These are phyloP conservation scores for Silurus asotus DNA, from an alignment of 2,113 vertebrate species.

Conservation along the genomic window DNA sequence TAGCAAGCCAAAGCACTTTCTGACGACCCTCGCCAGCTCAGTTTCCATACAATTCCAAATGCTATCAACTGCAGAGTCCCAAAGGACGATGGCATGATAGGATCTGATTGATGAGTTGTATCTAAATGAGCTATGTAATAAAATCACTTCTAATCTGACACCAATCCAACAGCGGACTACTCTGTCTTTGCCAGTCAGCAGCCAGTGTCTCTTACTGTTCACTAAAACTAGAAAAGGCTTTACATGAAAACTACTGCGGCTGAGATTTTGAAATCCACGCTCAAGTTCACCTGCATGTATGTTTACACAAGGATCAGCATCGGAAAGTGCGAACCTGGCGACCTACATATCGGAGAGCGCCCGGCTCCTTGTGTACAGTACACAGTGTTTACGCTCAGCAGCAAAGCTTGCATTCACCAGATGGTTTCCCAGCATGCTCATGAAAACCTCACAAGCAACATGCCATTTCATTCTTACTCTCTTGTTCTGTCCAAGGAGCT, in stretches of 20 bases:
- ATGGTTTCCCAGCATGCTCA: constrained; percentile 45
- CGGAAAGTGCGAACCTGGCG: constrained; percentile 7
- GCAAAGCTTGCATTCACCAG: constrained; percentile 38
- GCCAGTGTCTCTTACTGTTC: not conserved
- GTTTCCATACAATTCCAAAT: constrained; percentile 30
- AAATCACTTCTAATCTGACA: constrained; percentile 20
- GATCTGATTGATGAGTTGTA: constrained; percentile 28
- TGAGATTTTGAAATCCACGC: constrained; percentile 15
- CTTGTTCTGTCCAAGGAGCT: constrained; percentile 2
- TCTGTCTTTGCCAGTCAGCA: not conserved
- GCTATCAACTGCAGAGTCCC: not conserved
- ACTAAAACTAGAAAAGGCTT: not conserved
- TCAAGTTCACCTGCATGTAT: constrained; percentile 9
- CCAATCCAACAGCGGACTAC: constrained; percentile 16
- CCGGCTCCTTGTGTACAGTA: constrained; percentile 34
- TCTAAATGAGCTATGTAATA: constrained; percentile 34
- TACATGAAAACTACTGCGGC: not conserved
- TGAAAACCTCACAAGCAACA: constrained; percentile 8
- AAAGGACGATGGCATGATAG: constrained; percentile 26
- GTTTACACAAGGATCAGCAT: constrained; percentile 14
- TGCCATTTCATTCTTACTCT: constrained; percentile 30
- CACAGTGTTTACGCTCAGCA: constrained; percentile 35
- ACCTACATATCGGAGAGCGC: constrained; percentile 46
- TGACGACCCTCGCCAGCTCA: not conserved
- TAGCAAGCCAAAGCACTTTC: not conserved